phyloP scores from a whole-genome alignment of 2,888 invertebrate species.

The Cancer borealis region DNA sequence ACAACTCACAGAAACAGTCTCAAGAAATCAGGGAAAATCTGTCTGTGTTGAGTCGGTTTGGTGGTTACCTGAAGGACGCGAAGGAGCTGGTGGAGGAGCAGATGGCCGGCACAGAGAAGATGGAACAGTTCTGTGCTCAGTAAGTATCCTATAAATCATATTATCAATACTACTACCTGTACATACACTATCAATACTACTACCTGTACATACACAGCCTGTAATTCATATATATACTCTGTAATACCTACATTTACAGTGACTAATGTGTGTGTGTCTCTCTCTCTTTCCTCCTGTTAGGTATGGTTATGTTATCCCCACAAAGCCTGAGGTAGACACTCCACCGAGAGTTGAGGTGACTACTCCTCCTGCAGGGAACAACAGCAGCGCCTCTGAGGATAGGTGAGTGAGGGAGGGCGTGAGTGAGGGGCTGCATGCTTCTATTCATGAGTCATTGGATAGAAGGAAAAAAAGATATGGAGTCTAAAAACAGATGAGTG shows the following conservation, averaged over 20 bases:
- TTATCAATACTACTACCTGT: background rate
- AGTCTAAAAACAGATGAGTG: too few species aligned
- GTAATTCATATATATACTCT: too few species aligned
- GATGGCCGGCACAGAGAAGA: slow-evolving; percentile 5
- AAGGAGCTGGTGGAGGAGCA: slow-evolving; percentile 36
- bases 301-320: background rate
- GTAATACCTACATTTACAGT: background rate
- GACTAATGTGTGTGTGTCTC: background rate
- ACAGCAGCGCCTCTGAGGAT: background rate
- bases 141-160: background rate
- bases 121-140: slow-evolving; percentile 34
- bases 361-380: background rate
- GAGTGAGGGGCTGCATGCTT: background rate
- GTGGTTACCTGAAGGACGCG: slow-evolving; percentile 23
- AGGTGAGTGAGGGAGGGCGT: background rate
- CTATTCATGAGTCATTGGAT: background rate
- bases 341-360: background rate
- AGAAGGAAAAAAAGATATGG: background rate
- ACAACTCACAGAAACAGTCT: background rate
- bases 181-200: too few species aligned
- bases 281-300: background rate
- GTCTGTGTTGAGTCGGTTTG: background rate
- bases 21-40: background rate
- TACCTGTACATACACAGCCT: too few species aligned
- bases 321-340: background rate